Evolutionary conservation across 2,113 vertebrate genomes (phyloP), one percentile per base, ranked within the genome.

Genomic region (Rattus rattus): DNA sequence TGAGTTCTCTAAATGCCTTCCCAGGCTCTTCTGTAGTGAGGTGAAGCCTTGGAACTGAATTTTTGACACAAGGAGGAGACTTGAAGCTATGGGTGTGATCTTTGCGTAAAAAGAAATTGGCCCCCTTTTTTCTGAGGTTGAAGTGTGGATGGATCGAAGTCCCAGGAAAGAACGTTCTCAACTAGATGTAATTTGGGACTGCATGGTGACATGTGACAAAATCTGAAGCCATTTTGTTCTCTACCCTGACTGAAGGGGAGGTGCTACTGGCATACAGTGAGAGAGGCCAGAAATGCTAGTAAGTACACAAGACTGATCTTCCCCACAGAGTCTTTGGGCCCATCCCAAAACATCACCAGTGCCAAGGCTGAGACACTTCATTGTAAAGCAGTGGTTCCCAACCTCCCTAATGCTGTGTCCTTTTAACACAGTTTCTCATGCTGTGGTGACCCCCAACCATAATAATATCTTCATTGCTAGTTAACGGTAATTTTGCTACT

Each of bases 81-180:
- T 0, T 4, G 5, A 47, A 56, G 49, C 10, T 28, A 36, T 0
- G 2, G 43, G 19, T 1, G 5, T 28, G 26, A 49, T 83, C 36
- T 6, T 17, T 73, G 52, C 16, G 24, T 2, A 19, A 39, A 30
- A 92, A 72, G 30, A 91, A 49, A 59, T 7, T 14, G n/a, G 67
- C 65, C 54, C 85, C 67, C 17, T n/a, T 6, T 0, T 20, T 52
- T n/a, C 76, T 7, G 4, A 33, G n/a, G 16, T 52, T 84, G 89
- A 52, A 81, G 86, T 11, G 30, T 1, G 12, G 16, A 39, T n/a
- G 36, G 70, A 5, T 14, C 2, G 17, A 10, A 43, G 7, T 24
- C 24, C 77, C 59, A 67, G 28, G 43, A 73, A 26, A 92, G 3
- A 47, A 86, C 49, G 39, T 28, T 87, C 39, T 80, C 36, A 75